phyloP scores from a whole-genome alignment of 2,888 invertebrate species.

The Glaucopsyche alexis region DNA sequence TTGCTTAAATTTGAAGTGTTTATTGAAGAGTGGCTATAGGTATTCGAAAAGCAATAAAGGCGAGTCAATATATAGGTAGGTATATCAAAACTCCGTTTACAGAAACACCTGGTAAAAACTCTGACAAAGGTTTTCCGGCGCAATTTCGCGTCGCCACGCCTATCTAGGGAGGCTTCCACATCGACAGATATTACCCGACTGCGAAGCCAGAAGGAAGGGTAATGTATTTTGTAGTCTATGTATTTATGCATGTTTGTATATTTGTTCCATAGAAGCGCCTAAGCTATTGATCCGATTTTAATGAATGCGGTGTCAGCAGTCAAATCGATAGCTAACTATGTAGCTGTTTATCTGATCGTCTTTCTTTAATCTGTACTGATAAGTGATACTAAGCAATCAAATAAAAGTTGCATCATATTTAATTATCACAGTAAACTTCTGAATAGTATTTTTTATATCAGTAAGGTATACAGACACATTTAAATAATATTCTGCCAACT shows the following conservation, averaged over 20 bases:
- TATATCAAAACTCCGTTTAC: conserved; percentile 28
- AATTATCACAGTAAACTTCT: too few species aligned
- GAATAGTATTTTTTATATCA: too few species aligned
- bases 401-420: too few species aligned
- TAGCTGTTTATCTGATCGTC: too few species aligned
- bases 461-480: not conserved
- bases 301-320: too few species aligned
- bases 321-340: too few species aligned
- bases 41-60: conserved; percentile 37
- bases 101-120: conserved; percentile 43
- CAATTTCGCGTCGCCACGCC: conserved; percentile 54
- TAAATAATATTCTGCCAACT: not conserved
- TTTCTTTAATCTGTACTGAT: too few species aligned
- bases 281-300: too few species aligned
- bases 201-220: not conserved
- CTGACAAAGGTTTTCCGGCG: conserved; percentile 51
- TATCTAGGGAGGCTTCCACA: conserved; percentile 31
- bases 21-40: conserved; percentile 25
- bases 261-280: too few species aligned
- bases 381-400: too few species aligned
- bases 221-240: too few species aligned
- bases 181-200: not conserved
- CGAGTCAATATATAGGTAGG: conserved; percentile 37
- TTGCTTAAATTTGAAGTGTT: conserved; percentile 19
- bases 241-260: too few species aligned